phyloP scores from a whole-genome alignment of 2,113 vertebrate genomes.

The Hyperoodon ampullatus region DNA sequence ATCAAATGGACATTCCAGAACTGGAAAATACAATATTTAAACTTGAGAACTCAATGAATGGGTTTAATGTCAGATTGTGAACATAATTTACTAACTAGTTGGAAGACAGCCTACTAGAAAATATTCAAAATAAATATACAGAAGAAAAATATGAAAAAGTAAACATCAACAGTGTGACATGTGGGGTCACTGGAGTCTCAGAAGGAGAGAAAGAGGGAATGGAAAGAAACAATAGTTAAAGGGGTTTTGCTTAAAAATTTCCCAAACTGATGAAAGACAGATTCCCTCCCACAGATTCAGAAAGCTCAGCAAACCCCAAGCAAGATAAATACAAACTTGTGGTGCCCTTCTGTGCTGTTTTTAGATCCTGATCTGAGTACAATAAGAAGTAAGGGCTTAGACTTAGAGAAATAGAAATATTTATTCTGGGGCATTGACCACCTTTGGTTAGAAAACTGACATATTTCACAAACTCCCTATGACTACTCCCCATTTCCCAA shows the following conservation, averaged over 20 bases:
- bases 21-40: neutral
- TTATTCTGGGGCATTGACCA: neutral
- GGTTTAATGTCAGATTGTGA: neutral
- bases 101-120: neutral
- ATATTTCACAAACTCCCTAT: neutral
- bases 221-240: neutral
- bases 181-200: neutral
- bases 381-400: neutral
- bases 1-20: neutral
- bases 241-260: neutral
- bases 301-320: neutral
- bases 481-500: neutral
- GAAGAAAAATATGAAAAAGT: neutral
- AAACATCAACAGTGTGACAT: neutral
- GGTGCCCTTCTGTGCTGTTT: neutral
- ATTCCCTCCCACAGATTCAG: neutral
- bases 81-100: neutral
- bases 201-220: neutral
- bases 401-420: neutral
- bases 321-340: neutral
- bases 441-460: neutral
- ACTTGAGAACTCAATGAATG: neutral
- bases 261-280: neutral
- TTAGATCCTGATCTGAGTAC: neutral
- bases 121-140: neutral